Conservation (phyloP, 1,140 invertebrate genomes). For the Mizuhopecten yessoensis region DNA sequence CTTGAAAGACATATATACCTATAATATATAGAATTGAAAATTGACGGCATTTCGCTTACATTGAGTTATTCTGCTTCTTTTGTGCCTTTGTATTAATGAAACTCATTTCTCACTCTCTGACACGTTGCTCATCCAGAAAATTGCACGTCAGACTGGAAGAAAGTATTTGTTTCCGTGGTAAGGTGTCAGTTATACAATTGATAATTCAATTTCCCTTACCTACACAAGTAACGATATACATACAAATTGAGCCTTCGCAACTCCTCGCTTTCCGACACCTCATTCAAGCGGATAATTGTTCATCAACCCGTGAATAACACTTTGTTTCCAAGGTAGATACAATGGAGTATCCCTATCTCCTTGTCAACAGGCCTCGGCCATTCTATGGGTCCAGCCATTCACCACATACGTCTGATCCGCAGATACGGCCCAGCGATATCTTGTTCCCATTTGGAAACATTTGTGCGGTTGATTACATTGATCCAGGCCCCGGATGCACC, state of each 20-base stretch:
- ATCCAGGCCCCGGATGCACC: constrained; percentile 10
- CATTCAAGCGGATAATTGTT: constrained; percentile 25
- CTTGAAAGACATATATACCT: too few species aligned
- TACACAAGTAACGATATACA: constrained; percentile 17
- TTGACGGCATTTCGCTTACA: too few species aligned
- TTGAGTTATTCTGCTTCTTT: too few species aligned
- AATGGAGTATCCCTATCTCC: neutral
- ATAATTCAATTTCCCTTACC: constrained; percentile 10
- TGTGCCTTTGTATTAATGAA: neutral
- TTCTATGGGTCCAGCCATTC: neutral
- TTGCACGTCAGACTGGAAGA: neutral
- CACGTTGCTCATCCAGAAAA: neutral
- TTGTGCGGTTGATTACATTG: neutral
- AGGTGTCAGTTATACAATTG: constrained; percentile 16
- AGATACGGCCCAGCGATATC: neutral
- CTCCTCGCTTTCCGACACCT: constrained; percentile 10
- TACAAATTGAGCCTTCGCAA: neutral
- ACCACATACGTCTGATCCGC: neutral
- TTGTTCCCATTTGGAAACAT: constrained; percentile 15
- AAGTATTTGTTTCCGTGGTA: neutral
- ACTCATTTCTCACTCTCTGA: constrained; percentile 7
- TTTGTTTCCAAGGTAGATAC: neutral
- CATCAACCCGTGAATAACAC: neutral
- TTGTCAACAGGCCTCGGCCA: neutral
- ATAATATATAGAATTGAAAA: too few species aligned